These are phyloP conservation scores for Odobenus rosmarus DNA, from an alignment of 2,113 vertebrate genomes.

Conservation along the genomic window DNA sequence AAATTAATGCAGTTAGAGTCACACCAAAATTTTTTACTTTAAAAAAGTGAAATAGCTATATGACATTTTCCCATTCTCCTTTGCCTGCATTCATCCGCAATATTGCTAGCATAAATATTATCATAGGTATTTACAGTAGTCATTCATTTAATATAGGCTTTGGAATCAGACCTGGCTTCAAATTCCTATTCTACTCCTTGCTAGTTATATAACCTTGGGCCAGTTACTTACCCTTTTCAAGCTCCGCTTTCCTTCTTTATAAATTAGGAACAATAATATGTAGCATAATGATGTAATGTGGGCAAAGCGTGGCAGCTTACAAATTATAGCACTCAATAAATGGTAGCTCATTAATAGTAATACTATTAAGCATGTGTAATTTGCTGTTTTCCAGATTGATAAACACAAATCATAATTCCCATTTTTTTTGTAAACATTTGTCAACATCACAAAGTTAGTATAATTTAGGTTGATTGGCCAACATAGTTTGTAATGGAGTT, in stretches of 20 bases:
- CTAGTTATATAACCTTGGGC: not conserved
- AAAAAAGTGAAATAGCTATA: not conserved
- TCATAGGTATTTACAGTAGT: not conserved
- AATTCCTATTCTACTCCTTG: not conserved
- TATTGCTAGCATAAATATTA: not conserved
- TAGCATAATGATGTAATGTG: not conserved
- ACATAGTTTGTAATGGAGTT: not conserved
- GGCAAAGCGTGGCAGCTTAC: fast-evolving
- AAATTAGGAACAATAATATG: not conserved
- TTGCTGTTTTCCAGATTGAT: not conserved
- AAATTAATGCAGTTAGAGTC: not conserved
- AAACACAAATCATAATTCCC: not conserved
- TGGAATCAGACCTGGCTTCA: not conserved
- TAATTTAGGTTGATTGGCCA: not conserved
- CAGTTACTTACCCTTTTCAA: not conserved
- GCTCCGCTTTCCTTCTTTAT: not conserved
- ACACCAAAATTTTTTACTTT: not conserved
- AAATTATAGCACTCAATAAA: not conserved
- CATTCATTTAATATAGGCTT: not conserved
- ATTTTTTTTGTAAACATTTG: not conserved
- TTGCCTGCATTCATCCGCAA: not conserved
- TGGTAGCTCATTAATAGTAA: not conserved
- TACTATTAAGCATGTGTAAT: not conserved
- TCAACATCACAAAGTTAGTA: not conserved
- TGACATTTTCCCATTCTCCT: not conserved